These are phyloP conservation scores for Hyla sarda DNA, from an alignment of 2,113 vertebrate genomes.

Conservation along the genomic window DNA sequence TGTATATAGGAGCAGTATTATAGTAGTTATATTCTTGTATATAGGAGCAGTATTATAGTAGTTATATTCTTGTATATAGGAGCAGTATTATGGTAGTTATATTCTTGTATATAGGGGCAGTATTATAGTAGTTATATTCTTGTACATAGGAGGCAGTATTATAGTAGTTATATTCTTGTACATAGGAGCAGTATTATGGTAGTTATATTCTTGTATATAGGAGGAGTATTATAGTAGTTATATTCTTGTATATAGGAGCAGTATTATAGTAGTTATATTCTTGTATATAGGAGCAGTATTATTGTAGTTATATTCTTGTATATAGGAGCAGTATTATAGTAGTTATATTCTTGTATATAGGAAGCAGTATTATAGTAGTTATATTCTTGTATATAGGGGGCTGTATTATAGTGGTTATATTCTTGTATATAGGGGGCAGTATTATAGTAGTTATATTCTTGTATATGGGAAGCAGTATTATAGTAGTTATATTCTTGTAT, in stretches of 20 bases:
- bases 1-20: background rate
- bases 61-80: background rate
- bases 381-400: background rate
- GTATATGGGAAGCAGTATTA: too few species aligned
- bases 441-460: too few species aligned
- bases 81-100: background rate
- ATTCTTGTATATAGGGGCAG: background rate
- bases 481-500: too few species aligned
- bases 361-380: background rate
- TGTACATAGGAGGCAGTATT: background rate
- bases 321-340: background rate
- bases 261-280: background rate
- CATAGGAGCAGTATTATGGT: background rate
- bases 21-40: background rate
- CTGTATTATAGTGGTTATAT: background rate
- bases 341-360: background rate
- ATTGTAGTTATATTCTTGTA: background rate
- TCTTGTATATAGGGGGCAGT: background rate
- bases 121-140: background rate
- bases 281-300: background rate
- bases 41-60: background rate
- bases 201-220: background rate
- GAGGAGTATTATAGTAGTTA: background rate
- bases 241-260: background rate
- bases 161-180: background rate